Conservation (phyloP, 2,113 vertebrate species). For the Sphyrna mokarran region DNA sequence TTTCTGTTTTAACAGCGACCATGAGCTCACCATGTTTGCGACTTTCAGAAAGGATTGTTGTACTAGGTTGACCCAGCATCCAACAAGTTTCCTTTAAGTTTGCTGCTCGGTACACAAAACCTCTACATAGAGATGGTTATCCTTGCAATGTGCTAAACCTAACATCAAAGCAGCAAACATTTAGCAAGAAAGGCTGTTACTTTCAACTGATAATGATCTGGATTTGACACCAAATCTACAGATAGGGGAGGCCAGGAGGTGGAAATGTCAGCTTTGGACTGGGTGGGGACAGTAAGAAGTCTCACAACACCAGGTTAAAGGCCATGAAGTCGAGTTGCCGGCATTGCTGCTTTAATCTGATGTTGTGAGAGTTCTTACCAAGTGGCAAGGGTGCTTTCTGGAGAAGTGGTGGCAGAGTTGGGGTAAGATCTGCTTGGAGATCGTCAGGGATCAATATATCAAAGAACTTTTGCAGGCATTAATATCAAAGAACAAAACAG, state of each 20-base stretch:
- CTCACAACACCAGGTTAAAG: too few species aligned
- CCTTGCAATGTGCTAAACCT: background rate
- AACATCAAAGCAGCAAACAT: background rate
- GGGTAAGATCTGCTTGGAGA: background rate
- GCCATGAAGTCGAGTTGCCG: too few species aligned
- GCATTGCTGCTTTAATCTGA: too few species aligned
- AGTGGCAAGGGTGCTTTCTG: background rate
- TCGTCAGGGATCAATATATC: background rate
- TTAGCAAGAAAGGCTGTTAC: background rate
- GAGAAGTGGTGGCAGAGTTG: background rate
- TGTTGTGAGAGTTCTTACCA: too few species aligned
- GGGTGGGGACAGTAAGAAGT: too few species aligned
- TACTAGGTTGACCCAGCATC: background rate
- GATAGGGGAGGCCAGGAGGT: background rate
- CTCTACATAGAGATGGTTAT: background rate
- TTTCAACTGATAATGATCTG: background rate
- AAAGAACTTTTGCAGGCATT: too few species aligned
- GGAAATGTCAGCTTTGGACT: too few species aligned
- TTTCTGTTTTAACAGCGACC: too few species aligned
- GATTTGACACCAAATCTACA: background rate
- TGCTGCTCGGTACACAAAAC: background rate
- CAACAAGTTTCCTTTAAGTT: background rate
- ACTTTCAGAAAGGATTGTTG: background rate
- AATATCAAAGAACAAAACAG: too few species aligned
- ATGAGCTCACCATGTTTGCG: background rate